Conservation (phyloP, 1,140 invertebrate genomes). For the Centruroides sculpturatus region DNA sequence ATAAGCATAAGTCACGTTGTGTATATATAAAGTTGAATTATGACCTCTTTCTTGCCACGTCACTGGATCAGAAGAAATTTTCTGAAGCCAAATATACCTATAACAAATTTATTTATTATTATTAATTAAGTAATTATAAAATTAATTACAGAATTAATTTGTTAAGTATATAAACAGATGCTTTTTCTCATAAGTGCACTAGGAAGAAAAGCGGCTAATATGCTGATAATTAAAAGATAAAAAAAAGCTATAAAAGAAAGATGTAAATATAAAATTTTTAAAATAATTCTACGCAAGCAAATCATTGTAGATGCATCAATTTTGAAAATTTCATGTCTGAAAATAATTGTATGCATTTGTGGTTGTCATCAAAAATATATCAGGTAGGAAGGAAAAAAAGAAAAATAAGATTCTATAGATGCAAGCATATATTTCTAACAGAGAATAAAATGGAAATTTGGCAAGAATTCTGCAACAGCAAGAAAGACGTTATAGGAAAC, state of each 20-base stretch:
- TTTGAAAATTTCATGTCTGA: too few relatives aligned
- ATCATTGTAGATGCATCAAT: too few relatives aligned
- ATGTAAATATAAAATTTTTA: too few relatives aligned
- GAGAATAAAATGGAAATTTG: too few relatives aligned
- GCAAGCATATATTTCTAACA: background rate
- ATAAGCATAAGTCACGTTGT: conserved; percentile 16
- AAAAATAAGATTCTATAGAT: background rate
- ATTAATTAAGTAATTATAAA: background rate
- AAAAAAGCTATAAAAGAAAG: too few relatives aligned
- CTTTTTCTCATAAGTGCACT: background rate
- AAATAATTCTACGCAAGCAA: too few relatives aligned
- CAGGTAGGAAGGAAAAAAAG: background rate
- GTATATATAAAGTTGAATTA: conserved; percentile 15
- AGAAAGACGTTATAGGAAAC: background rate
- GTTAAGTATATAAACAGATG: background rate
- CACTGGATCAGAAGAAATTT: conserved; percentile 6
- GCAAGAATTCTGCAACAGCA: too few relatives aligned
- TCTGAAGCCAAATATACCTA: conserved; percentile 17
- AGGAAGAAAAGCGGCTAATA: background rate
- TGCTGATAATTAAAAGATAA: background rate
- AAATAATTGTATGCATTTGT: too few relatives aligned
- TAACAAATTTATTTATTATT: background rate
- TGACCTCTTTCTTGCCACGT: conserved; percentile 15
- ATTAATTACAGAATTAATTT: background rate
- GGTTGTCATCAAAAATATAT: too few relatives aligned